Base-by-base conservation (phyloP, 2,113 vertebrate genomes). In the Pica pica region DNA sequence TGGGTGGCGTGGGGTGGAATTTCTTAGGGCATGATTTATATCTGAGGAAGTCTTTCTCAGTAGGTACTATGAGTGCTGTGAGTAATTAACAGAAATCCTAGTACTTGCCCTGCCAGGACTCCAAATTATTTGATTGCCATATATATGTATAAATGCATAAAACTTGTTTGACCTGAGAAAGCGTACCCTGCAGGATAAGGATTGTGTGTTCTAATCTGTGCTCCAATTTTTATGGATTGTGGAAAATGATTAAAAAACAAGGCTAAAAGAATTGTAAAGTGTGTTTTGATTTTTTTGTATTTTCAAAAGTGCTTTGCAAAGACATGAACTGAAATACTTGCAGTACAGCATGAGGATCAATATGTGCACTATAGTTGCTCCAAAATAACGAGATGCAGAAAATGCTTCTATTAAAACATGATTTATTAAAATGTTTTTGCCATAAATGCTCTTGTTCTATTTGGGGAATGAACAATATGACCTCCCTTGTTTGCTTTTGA, bases 1-100 rank as follows among this genome's bases (percentile, higher is more conserved):
- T 55, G 9, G 1, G 7, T 1, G 1, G 7, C 1, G 1, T 9
- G 1, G 11, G 3, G 6, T n/a, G n/a, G 10, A 6, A 3, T 69
- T 69, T 70, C 22, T 82, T 75, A 46, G 30, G 20, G 10, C 16
- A 5, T 37, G n/a, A 52, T 41, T 85, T 71, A 12, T 35, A 31
- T 67, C 42, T 55, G 44, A 75, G 33, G 13, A 52, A 55, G 13
- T 46, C 67, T 74, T 78, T 76, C 75, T 88, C n/a, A 57, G 19
- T 75, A 70, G 46, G 8, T 42, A 30, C 7, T 70, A 17, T 26
- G 37, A 53, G 37, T 61, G 50, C 60, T 82, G 41, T 75, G 44
- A 80, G 39, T 69, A 81, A 74, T 44, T 84, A 87, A 39, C 16
- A 81, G 52, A 63, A 33, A 87, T 71, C 39, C 50, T 61, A 26